Evolutionary conservation across 2,797 vertebrate species (phyloP).

Genomic region (Tapera naevia): DNA sequence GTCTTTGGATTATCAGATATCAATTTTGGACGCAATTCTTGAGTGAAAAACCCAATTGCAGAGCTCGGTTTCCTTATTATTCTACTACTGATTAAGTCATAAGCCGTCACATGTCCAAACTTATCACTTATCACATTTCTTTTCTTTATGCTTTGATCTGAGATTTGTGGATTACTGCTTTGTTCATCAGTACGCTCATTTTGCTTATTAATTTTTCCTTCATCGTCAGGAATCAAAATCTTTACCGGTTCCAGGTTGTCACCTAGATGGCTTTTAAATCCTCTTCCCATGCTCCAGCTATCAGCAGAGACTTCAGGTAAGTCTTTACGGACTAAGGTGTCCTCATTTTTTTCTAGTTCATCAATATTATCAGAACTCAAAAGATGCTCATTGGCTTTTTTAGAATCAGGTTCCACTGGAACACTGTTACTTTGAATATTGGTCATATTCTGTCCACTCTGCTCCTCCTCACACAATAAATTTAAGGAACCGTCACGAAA

Average conservation of each 20-base stretch:
- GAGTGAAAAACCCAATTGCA: conserved; percentile 84
- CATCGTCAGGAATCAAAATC: conserved; percentile 73
- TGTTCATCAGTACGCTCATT: background rate
- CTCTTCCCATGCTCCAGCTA: conserved; percentile 87
- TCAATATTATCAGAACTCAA: background rate
- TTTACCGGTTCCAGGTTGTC: conserved; percentile 84
- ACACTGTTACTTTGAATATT: conserved; percentile 51
- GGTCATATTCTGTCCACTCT: conserved; percentile 64
- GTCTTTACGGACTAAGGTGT: background rate
- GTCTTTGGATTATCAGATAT: conserved; percentile 82
- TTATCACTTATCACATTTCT: conserved; percentile 85
- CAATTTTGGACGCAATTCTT: conserved; percentile 82
- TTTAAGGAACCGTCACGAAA: conserved; percentile 35
- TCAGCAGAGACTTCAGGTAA: conserved; percentile 76
- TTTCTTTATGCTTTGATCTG: conserved; percentile 62
- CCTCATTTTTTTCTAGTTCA: background rate
- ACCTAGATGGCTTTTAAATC: conserved; percentile 75
- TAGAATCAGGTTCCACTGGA: background rate
- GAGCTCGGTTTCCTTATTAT: conserved; percentile 85
- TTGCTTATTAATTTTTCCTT: background rate
- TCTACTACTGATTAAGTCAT: conserved; percentile 88
- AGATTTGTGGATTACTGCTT: conserved; percentile 34
- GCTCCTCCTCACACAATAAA: conserved; percentile 74
- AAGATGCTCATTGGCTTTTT: background rate
- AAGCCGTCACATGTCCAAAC: conserved; percentile 83